phyloP scores from a whole-genome alignment of 2,113 vertebrate genomes.

The Ceyx cyanopectus region DNA sequence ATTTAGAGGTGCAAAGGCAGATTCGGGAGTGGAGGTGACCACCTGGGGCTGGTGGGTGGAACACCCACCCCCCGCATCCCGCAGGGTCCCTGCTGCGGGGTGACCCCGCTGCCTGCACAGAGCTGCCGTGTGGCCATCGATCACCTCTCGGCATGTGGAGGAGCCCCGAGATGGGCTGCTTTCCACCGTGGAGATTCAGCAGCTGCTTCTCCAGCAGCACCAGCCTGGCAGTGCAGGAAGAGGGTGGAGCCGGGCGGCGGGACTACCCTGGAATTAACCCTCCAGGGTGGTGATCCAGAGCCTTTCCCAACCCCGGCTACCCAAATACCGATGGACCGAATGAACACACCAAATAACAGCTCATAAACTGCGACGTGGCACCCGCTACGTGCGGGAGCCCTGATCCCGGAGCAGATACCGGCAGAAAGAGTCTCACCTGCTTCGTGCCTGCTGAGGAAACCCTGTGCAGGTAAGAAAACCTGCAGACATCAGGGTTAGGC shows the following conservation, averaged over 20 bases:
- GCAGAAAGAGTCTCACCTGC: background rate
- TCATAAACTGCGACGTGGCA: background rate
- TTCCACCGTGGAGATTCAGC: background rate
- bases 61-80: too few species aligned
- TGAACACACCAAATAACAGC: background rate
- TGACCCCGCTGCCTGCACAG: background rate
- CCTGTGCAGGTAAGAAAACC: background rate
- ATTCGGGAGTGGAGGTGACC: fast-evolving
- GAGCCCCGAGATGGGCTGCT: background rate
- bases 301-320: background rate
- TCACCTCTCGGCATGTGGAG: background rate
- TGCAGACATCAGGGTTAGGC: background rate
- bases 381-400: fast-evolving
- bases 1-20: fast-evolving
- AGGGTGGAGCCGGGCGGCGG: background rate
- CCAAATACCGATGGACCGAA: background rate
- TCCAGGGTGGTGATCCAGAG: background rate
- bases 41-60: fast-evolving
- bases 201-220: background rate
- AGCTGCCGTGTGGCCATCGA: background rate
- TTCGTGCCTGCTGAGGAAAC: background rate
- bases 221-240: background rate
- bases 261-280: background rate
- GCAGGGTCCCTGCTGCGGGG: background rate
- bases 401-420: fast-evolving